Evolutionary conservation across 2,888 invertebrate genomes (phyloP).

Genomic region (Plagodis dolabraria): DNA sequence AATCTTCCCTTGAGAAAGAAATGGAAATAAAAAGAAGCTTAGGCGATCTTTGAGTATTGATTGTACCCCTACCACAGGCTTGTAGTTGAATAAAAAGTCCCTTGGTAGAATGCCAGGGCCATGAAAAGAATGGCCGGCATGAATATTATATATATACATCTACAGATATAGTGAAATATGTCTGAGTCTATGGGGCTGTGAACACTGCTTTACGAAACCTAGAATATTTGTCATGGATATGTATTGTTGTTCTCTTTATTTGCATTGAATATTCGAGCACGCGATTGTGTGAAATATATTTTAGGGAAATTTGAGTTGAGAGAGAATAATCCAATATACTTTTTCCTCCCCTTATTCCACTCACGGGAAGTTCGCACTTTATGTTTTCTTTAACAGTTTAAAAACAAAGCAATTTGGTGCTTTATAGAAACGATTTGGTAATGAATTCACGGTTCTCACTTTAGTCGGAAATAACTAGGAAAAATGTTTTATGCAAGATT

Average conservation of each 20-base stretch:
- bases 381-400: too few relatives aligned
- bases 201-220: slow-evolving; percentile 43
- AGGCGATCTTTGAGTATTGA: slow-evolving; percentile 67
- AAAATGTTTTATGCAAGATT: too few relatives aligned
- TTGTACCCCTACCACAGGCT: slow-evolving; percentile 68
- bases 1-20: slow-evolving; percentile 60
- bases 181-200: slow-evolving; percentile 55
- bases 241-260: slow-evolving; percentile 22
- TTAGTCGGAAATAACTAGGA: too few relatives aligned
- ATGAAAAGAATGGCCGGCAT: slow-evolving; percentile 70
- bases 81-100: slow-evolving; percentile 75
- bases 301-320: too few relatives aligned
- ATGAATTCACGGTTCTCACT: too few relatives aligned
- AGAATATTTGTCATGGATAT: slow-evolving; percentile 20
- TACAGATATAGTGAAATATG: slow-evolving; percentile 64
- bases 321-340: too few relatives aligned
- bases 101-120: slow-evolving; percentile 78
- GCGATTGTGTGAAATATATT: slow-evolving; percentile 2
- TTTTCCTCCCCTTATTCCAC: too few relatives aligned
- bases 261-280: slow-evolving; percentile 15
- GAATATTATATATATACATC: slow-evolving; percentile 4
- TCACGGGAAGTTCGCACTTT: too few relatives aligned
- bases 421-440: too few relatives aligned
- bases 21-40: slow-evolving; percentile 62
- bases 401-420: too few relatives aligned